Base-by-base conservation (phyloP, 1,140 invertebrate genomes). In the Idris sp. region DNA sequence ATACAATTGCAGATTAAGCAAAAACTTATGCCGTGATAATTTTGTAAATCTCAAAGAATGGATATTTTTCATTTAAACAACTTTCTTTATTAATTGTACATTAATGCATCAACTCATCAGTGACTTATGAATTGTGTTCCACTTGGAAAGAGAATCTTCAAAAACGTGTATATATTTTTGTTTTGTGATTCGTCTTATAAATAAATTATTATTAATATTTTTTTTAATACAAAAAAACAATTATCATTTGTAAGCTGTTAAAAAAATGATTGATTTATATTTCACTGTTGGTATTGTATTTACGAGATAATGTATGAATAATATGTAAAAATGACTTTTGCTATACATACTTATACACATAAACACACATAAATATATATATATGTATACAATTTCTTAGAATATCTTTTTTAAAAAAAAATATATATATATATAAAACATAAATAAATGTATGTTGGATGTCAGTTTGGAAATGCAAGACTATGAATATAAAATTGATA, bases 311-410 rank as follows among this genome's bases (percentile, higher is more conserved):
- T 43, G 19, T 54, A 67, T 48, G 33, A 40, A 54, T 49, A 54
- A 54, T 46, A 19, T 67, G 31, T 65, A 65, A 67, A 67, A 54
- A 67, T 33, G 6, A 41, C n/a, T 64, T 64, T 53, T 62, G 18
- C 38, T 64, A 62, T 10, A n/a, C n/a, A 35, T 4, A 38, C 36
- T 13, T 28, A 28, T 40, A 51, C n/a, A n/a, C n/a, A n/a, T n/a
- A n/a, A n/a, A n/a, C n/a, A n/a, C n/a, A n/a, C n/a, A n/a, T n/a
- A n/a, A 11, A 53, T 28, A 22, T 35, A 31, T 46, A 33, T 33
- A 33, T 48, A 19, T 40, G 3, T 4, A 31, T 26, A 44, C 22
- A 13, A 13, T 22, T 31, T 31, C 9, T 36, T 26, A 19, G 7
- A 48, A 4, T 48, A 18, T 33, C 2, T 33, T 53, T 18, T 9